Percentiles rank a stretch among this genome's conserved stretches.
Evolutionary conservation across 1,140 invertebrate genomes (phyloP).

Genomic region (Parasteatoda tepidariorum): DNA sequence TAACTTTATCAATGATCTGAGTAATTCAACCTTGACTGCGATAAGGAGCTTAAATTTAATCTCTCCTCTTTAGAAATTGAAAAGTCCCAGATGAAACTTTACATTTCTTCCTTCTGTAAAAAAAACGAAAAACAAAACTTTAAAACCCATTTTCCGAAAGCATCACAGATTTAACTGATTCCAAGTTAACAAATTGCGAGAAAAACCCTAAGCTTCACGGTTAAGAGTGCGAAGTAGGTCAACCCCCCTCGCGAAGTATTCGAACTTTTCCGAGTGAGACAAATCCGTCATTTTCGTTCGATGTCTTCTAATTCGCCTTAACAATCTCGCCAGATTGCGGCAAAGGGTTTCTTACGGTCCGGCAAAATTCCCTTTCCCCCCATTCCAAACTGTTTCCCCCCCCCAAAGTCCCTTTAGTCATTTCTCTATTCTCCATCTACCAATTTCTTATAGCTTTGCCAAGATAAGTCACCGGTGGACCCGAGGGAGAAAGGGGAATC

Average conservation of each 20-base stretch:
- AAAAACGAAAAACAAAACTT: too few relatives aligned
- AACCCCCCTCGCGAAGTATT: not conserved
- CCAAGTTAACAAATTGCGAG: not conserved
- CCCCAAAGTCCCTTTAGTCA: not conserved
- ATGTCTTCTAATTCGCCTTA: not conserved
- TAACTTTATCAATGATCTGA: too few relatives aligned
- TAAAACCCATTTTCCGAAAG: not conserved
- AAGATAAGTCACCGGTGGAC: conserved; percentile 1
- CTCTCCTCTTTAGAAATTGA: too few relatives aligned
- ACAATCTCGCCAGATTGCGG: not conserved
- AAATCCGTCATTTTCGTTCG: not conserved
- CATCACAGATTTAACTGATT: not conserved
- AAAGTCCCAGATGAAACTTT: too few relatives aligned
- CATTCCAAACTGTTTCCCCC: not conserved
- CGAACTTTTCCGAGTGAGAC: not conserved
- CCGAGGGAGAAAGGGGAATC: not conserved
- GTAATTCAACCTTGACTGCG: too few relatives aligned
- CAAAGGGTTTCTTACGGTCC: not conserved
- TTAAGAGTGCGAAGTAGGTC: not conserved
- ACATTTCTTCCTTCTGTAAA: too few relatives aligned
- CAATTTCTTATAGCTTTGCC: not conserved
- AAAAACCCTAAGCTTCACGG: not conserved
- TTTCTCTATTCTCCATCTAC: not conserved
- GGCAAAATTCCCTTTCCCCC: not conserved
- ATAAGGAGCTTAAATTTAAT: too few relatives aligned